Evolutionary conservation across 2,113 vertebrate species (phyloP).

Genomic region (Entosphenus tridentatus): DNA sequence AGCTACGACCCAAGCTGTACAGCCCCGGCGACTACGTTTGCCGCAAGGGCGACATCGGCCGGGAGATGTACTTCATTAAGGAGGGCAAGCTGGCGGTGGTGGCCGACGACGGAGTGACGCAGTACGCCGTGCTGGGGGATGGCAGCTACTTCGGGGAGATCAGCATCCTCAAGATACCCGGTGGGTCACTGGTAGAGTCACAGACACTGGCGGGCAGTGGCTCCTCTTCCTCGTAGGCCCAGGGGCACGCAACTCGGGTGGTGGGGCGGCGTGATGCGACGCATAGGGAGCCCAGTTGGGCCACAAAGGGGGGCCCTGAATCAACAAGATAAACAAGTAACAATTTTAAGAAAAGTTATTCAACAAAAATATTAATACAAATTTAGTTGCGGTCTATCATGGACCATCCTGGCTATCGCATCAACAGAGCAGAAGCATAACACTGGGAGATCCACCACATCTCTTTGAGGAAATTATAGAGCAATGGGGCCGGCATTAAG

Average conservation of each 20-base stretch:
- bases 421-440: too few relatives aligned
- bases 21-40: constrained; percentile 69
- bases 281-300: background rate
- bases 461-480: too few relatives aligned
- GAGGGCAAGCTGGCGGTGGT: constrained; percentile 64
- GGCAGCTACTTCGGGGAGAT: constrained; percentile 87
- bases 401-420: too few relatives aligned
- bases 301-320: background rate
- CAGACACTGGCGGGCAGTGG: fast-evolving
- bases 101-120: constrained; percentile 48
- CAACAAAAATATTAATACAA: too few relatives aligned
- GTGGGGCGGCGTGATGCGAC: background rate
- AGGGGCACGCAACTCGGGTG: background rate
- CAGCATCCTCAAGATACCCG: constrained; percentile 77
- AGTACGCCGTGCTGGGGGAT: constrained; percentile 41
- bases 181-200: constrained; percentile 15
- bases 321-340: background rate
- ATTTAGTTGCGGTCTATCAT: too few relatives aligned
- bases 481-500: too few relatives aligned
- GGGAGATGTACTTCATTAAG: constrained; percentile 76
- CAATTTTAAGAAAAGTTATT: too few relatives aligned
- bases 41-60: constrained; percentile 57
- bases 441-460: too few relatives aligned
- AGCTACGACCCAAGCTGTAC: constrained; percentile 58
- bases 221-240: fast-evolving